Base-by-base conservation (phyloP, 30 jellyfish, hydroid and myxozoan species). In the Catostylus mosaicus region DNA sequence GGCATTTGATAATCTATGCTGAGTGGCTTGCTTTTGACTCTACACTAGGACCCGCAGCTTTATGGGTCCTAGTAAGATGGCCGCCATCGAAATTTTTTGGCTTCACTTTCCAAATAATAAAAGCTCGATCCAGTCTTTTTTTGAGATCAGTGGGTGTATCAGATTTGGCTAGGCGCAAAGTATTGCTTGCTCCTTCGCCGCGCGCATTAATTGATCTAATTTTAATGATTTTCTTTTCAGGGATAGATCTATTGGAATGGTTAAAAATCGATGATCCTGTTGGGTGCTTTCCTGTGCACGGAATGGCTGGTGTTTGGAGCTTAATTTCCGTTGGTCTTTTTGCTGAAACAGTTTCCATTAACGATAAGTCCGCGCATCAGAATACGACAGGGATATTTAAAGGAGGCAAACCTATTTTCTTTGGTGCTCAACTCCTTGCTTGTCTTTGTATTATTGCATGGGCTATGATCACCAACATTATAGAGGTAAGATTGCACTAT, bases 241-340 rank as follows among this genome's bases (percentile, higher is more conserved):
- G 98, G 23, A 78, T 74, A 9, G 94, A 85, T 26, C 57, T 91
- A 34, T 50, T 91, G 45, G 85, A 85, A 27, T 75, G 77, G 96
- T 23, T 91, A 45, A 73, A 77, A 36, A 87, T 93, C 57, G 98
- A 93, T 57, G 98, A 93, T 35, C 98, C 98, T 0, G 98, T 93
- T 56, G 98, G 98, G 16, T 90, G 90, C 61, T 46, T 93, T 35
- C 93, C 93, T 14, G 97, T 87, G 10, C 98, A 93, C 69, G 90
- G 86, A 20, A 34, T 80, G 1, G 77, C 96, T 11, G 98, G 97
- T 19, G 78, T 83, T 10, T 93, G 98, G 98, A 85, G 97, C 16
- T 20, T 93, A 80, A 26, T 93, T 46, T 87, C 98, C 0, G 90
- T 74, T 23, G 98, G 95, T 0, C 52, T 93, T 22, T 93, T 93